A percentile compares a stretch with the other conserved stretches of the same genome.
phyloP scores from a whole-genome alignment of 37 sponge, comb jelly and placozoan species.

The Diacarnus erythraeanus region DNA sequence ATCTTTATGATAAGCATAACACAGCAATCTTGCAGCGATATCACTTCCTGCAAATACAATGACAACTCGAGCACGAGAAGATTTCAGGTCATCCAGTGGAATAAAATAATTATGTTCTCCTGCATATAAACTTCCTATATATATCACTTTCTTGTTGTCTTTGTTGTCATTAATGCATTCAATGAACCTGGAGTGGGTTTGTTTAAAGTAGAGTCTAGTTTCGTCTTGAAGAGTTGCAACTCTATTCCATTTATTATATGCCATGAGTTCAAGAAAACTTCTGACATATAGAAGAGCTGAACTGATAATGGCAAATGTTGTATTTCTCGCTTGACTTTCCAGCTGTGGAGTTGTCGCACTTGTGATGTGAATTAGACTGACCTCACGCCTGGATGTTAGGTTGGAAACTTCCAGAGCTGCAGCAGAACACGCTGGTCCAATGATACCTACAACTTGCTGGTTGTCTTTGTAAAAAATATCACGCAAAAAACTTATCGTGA shows the following conservation, averaged over 20 bases:
- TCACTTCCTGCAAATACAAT: constrained; percentile 3
- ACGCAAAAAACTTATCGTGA: neutral
- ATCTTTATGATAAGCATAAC: constrained; percentile 11
- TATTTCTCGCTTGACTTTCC: neutral
- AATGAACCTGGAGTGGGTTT: neutral
- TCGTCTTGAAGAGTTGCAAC: constrained; percentile 13
- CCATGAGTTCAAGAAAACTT: neutral
- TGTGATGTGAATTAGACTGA: constrained; percentile 11
- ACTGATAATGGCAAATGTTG: constrained; percentile 25
- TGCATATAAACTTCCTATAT: neutral
- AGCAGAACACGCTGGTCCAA: constrained; percentile 35
- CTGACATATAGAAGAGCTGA: constrained; percentile 8
- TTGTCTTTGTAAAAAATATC: neutral
- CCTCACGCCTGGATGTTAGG: neutral
- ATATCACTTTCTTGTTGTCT: neutral
- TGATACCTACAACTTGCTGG: constrained; percentile 31
- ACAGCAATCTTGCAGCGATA: constrained; percentile 19
- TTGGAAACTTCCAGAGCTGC: constrained; percentile 8
- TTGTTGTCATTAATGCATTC: neutral
- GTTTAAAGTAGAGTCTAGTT: neutral
- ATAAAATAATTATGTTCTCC: neutral
- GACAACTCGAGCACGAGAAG: neutral
- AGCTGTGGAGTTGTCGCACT: constrained; percentile 1
- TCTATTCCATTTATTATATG: neutral
- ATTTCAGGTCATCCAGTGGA: constrained; percentile 2